phyloP scores from a whole-genome alignment of 2,113 vertebrate species.

The Ailuropoda melanoleuca region DNA sequence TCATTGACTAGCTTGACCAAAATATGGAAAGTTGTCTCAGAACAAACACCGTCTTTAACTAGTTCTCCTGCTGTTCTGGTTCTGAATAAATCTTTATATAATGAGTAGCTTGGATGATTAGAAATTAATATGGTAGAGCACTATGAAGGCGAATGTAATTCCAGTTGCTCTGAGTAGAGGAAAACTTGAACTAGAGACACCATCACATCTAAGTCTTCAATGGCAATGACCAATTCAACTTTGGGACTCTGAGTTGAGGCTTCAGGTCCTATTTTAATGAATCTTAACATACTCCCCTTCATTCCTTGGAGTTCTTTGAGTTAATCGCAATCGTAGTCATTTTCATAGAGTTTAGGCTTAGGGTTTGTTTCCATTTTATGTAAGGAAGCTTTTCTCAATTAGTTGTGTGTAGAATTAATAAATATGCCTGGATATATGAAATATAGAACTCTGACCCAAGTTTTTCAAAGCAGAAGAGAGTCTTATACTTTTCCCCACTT shows the following conservation, averaged over 20 bases:
- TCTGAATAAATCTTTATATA: slow-evolving; percentile 41
- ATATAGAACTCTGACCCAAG: neutral
- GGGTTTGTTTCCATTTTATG: neutral
- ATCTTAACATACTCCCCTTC: slow-evolving; percentile 39
- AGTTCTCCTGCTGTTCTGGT: slow-evolving; percentile 40
- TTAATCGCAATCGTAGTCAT: neutral
- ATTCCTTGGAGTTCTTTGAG: neutral
- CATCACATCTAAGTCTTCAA: slow-evolving; percentile 63
- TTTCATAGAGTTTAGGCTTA: neutral
- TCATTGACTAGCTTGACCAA: slow-evolving; percentile 59
- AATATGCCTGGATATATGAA: slow-evolving; percentile 5
- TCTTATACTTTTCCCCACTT: neutral
- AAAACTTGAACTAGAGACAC: slow-evolving; percentile 56
- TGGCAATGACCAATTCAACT: slow-evolving; percentile 49
- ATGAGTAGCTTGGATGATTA: slow-evolving; percentile 36
- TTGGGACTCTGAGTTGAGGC: slow-evolving; percentile 62
- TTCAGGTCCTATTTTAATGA: slow-evolving; percentile 60
- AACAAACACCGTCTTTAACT: slow-evolving; percentile 62
- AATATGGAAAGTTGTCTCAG: slow-evolving; percentile 57
- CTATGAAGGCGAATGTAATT: slow-evolving; percentile 45
- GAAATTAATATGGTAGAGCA: slow-evolving; percentile 62
- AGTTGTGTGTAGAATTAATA: neutral
- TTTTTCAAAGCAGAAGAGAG: neutral
- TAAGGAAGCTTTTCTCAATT: neutral
- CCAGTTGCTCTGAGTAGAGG: slow-evolving; percentile 71